Conservation (phyloP, 2,113 vertebrate species). For the Sakesphorus luctuosus region DNA sequence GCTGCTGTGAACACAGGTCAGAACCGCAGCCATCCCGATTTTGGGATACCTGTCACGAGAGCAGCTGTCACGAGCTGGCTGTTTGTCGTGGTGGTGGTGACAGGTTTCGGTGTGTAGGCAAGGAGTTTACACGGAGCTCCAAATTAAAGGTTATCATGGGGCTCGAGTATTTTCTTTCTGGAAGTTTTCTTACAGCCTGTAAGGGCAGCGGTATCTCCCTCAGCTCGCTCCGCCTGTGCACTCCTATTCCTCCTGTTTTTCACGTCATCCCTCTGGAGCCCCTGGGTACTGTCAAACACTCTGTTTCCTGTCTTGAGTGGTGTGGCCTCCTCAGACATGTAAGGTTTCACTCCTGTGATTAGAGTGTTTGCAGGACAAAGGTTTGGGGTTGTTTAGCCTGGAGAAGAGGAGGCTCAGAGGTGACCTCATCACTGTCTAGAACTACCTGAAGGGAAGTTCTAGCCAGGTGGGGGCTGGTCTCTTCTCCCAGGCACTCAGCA, state of each 20-base stretch:
- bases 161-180: not conserved
- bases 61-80: rapidly evolving
- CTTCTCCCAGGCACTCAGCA: no score
- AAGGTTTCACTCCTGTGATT: not conserved
- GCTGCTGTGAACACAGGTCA: not conserved
- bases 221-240: not conserved
- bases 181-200: not conserved
- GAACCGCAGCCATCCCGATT: not conserved
- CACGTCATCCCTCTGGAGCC: not conserved
- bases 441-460: no score
- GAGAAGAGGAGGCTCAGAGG: no score
- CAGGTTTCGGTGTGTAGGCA: not conserved
- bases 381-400: no score
- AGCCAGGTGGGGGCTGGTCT: no score
- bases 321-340: constrained; percentile 11
- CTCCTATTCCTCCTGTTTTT: not conserved
- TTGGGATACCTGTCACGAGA: not conserved
- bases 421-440: no score
- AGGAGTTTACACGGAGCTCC: not conserved
- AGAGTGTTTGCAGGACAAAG: not conserved
- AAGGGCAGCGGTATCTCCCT: not conserved
- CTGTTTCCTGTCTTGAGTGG: constrained; percentile 22
- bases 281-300: not conserved
- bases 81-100: rapidly evolving
- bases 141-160: not conserved